Base-by-base conservation (phyloP, 2,113 vertebrate species). In the Tympanuchus pallidicinctus region DNA sequence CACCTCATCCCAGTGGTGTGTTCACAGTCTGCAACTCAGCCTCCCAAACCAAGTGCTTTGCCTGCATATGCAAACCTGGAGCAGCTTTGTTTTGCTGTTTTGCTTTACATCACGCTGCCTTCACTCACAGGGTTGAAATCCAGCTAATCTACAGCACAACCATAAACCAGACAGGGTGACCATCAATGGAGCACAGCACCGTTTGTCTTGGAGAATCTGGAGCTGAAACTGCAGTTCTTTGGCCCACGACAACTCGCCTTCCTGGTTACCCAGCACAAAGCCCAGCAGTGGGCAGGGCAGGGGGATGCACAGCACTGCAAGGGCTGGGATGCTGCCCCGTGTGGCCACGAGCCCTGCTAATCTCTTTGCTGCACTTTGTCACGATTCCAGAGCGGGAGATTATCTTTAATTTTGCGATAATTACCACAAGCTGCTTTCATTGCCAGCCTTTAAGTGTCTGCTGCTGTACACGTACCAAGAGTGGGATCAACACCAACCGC, bases 361-460 rank as follows among this genome's bases (percentile, higher is more conserved):
- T 91, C 92, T 83, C 16, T 3, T 54, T 64, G 43, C 83, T 87
- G 91, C 72, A 82, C 88, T 82, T 80, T 94, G 92, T 93, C 95
- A 87, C 66, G 48, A 79, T 83, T 95, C 96, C 96, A 96, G 91
- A 83, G 63, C 71, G 74, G 85, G 77, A 95, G 96, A 97, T 97
- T 95, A 94, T 88, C 90, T 87, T 89, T 77, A 94, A 92, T 92
- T 95, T 96, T 83, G 77, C 63, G 82, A 82, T 93, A 91, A 96
- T 93, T 92, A 95, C 57, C 78, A 66, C 91, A 96, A 97, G 91
- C 89, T 1, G 76, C 95, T 96, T 95, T 87, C 64, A 48, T 85
- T 91, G 63, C 70, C 64, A 79, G 87, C 79, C 59, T 74, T 22
- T 84, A 91, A 63, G 79, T 56, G 84, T 78, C 90, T 92, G 89